A percentile compares a stretch with the other conserved stretches of the same genome.
phyloP scores from a whole-genome alignment of 2,797 vertebrate genomes.

The Paguma larvata region DNA sequence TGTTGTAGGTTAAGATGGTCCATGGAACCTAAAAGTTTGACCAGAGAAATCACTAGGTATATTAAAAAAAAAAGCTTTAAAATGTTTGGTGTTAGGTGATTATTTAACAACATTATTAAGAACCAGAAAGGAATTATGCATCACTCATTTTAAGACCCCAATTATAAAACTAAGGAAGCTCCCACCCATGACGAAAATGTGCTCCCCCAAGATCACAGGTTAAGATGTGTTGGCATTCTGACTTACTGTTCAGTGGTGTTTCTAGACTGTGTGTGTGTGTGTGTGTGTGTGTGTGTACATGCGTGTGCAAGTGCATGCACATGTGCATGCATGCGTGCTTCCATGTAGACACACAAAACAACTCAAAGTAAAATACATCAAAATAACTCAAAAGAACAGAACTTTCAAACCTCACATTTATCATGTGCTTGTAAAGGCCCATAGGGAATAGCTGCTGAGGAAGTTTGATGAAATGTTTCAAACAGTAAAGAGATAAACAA shows the following conservation, averaged over 20 bases:
- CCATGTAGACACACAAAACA: background rate
- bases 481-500: slow-evolving; percentile 65
- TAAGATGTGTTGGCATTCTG: background rate
- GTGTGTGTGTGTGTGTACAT: background rate
- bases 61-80: background rate
- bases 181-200: background rate
- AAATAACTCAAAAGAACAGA: slow-evolving; percentile 15
- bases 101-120: background rate
- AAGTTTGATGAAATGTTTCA: slow-evolving; percentile 60
- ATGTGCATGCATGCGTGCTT: background rate
- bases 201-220: background rate
- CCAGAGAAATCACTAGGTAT: background rate
- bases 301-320: background rate
- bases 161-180: background rate
- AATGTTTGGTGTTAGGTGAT: background rate
- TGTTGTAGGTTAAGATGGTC: background rate
- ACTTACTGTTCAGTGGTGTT: background rate
- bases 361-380: background rate
- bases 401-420: slow-evolving; percentile 45
- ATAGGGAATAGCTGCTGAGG: background rate
- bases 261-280: background rate
- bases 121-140: background rate
- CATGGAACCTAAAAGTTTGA: background rate
- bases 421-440: background rate
- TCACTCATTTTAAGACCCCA: background rate